A percentile compares a stretch with the other conserved stretches of the same genome.
phyloP scores from a whole-genome alignment of 30 jellyfish, hydroid and myxozoan genomes.

The Cassiopea andromeda region DNA sequence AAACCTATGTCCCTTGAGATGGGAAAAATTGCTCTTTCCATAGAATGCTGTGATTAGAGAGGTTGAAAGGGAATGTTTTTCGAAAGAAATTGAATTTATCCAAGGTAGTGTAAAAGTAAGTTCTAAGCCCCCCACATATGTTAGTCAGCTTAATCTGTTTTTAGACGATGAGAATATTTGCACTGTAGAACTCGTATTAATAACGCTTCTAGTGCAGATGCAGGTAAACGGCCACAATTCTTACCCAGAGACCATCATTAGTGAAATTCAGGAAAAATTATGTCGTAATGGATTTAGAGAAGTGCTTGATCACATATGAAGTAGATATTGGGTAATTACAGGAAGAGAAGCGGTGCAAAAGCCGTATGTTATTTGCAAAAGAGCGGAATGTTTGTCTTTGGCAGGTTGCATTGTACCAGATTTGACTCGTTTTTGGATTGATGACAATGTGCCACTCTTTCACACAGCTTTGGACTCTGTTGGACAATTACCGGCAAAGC shows the following conservation, averaged over 20 bases:
- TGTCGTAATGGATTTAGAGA: slow-evolving; percentile 29
- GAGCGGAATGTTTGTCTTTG: no score
- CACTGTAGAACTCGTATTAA: background rate
- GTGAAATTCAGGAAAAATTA: slow-evolving; percentile 6
- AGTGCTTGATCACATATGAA: background rate
- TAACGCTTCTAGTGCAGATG: background rate
- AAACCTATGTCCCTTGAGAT: no score
- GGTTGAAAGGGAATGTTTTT: no score
- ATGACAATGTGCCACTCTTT: slow-evolving; percentile 63
- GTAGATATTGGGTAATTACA: slow-evolving; percentile 45
- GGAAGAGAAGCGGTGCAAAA: slow-evolving; percentile 49
- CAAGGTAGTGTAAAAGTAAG: no score
- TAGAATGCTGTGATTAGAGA: no score
- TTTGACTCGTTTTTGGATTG: slow-evolving; percentile 43
- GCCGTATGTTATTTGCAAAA: slow-evolving; percentile 6
- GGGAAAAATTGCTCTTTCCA: no score
- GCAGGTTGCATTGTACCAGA: background rate
- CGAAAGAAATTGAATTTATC: no score
- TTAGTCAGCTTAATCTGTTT: slow-evolving; percentile 18
- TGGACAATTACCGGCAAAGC: slow-evolving; percentile 24
- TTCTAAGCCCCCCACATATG: slow-evolving; percentile 13
- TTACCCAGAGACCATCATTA: slow-evolving; percentile 12
- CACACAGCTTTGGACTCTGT: slow-evolving; percentile 37
- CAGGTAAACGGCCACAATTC: slow-evolving; percentile 34
- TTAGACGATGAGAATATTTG: slow-evolving; percentile 4